These are phyloP conservation scores for Orthonyx spaldingii DNA, from an alignment of 2,113 vertebrate species.

Conservation along the genomic window DNA sequence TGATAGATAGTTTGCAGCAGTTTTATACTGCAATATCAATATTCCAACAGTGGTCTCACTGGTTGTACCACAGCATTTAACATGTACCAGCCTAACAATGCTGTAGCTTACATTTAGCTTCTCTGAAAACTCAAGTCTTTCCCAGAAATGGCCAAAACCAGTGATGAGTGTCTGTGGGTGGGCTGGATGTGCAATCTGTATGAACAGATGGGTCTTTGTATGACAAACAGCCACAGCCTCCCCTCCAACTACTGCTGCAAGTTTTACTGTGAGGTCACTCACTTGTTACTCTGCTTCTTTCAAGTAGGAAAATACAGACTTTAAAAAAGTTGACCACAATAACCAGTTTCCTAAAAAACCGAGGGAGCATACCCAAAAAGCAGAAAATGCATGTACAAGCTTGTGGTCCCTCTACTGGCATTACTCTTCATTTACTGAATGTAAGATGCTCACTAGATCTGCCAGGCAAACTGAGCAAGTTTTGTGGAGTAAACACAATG, in stretches of 20 bases:
- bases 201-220: not conserved
- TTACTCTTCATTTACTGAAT: not conserved
- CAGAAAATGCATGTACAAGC: rapidly evolving
- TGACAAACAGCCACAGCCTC: not conserved
- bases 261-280: not conserved
- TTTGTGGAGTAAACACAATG: not conserved
- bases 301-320: not conserved
- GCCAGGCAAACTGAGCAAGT: not conserved
- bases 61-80: not conserved
- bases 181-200: not conserved
- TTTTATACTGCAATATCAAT: not conserved
- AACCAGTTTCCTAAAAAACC: not conserved
- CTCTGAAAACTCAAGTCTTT: not conserved
- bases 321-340: not conserved
- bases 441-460: not conserved
- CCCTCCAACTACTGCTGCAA: not conserved
- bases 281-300: not conserved
- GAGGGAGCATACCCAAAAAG: not conserved
- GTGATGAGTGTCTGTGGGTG: rapidly evolving
- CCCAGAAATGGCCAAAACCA: not conserved
- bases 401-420: not conserved
- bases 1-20: not conserved
- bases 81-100: not conserved
- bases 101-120: not conserved
- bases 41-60: not conserved